Percentiles rank a stretch among this genome's conserved stretches.
Conservation (phyloP, 2,888 invertebrate species). For the Thera obeliscata region DNA sequence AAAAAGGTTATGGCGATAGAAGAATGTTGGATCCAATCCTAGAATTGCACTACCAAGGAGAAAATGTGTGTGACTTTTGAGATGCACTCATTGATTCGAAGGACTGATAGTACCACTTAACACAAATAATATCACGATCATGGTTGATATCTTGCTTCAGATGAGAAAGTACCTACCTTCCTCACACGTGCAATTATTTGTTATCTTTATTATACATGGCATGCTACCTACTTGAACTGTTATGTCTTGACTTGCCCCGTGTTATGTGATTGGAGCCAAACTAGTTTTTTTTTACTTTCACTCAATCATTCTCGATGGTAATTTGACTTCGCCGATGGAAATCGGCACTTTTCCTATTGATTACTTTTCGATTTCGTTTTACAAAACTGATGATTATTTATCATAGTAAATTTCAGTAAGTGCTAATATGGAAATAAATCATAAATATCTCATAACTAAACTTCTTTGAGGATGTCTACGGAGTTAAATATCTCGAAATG, state of each 20-base stretch:
- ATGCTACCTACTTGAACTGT: constrained; percentile 18
- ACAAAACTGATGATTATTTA: background rate
- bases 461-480: background rate
- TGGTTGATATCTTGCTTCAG: background rate
- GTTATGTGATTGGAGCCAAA: constrained; percentile 27
- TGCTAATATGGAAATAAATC: no score
- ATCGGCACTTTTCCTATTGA: constrained; percentile 43
- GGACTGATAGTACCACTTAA: background rate
- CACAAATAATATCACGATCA: background rate
- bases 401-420: background rate
- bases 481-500: constrained; percentile 3
- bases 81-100: background rate
- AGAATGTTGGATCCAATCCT: background rate
- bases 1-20: background rate
- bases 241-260: constrained; percentile 25
- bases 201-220: constrained; percentile 7
- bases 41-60: no score
- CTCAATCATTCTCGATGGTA: constrained; percentile 53
- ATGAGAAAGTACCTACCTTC: background rate
- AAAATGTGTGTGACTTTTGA: background rate
- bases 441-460: no score
- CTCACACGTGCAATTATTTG: constrained; percentile 3
- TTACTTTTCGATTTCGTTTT: constrained; percentile 21
- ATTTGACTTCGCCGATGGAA: constrained; percentile 48
- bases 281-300: constrained; percentile 57